phyloP scores from a whole-genome alignment of 1,140 invertebrate genomes.

The Hermetia illucens region DNA sequence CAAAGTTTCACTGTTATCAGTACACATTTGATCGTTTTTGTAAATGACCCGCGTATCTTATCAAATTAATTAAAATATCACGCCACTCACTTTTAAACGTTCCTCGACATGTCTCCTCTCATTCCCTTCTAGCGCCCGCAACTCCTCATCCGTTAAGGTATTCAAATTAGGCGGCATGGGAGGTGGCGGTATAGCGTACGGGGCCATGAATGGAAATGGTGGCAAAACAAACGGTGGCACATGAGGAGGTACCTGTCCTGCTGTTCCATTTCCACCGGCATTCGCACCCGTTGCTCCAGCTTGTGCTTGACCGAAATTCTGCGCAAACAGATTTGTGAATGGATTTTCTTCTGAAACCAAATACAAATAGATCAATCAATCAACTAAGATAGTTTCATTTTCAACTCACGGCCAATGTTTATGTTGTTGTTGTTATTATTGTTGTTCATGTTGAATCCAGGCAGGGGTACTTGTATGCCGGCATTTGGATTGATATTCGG shows the following conservation, averaged over 20 bases:
- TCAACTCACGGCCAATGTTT: background rate
- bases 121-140: slow-evolving; percentile 75
- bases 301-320: no score
- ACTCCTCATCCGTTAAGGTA: slow-evolving; percentile 65
- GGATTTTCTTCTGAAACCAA: background rate
- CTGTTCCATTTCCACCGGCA: slow-evolving; percentile 7
- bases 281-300: no score
- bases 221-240: slow-evolving; percentile 38
- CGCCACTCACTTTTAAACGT: slow-evolving; percentile 47
- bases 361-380: background rate
- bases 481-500: slow-evolving; percentile 13
- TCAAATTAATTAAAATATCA: background rate
- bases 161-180: slow-evolving; percentile 61
- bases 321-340: background rate
- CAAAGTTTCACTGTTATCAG: no score
- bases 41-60: background rate
- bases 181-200: slow-evolving; percentile 46
- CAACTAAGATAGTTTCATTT: background rate
- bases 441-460: slow-evolving; percentile 1
- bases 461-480: slow-evolving; percentile 11
- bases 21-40: no score
- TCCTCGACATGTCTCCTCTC: slow-evolving; percentile 79
- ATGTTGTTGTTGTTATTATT: background rate
- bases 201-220: slow-evolving; percentile 39
- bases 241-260: slow-evolving; percentile 4